Evolutionary conservation across 2,113 vertebrate species (phyloP).

Genomic region (Synchiropus splendidus): DNA sequence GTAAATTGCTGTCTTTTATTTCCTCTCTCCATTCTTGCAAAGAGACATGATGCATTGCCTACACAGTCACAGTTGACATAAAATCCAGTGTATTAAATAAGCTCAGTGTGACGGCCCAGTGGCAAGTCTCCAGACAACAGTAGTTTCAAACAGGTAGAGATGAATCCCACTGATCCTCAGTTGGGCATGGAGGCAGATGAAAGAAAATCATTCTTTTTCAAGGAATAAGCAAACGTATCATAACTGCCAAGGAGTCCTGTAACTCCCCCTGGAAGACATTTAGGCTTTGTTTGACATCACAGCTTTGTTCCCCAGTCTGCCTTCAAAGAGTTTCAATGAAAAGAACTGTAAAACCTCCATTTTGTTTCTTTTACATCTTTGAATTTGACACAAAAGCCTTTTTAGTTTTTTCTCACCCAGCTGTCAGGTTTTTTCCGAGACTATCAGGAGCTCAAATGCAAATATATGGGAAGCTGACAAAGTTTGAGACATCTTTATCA

Average conservation of each 20-base stretch:
- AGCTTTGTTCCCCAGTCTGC: not conserved
- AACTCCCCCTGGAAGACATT: constrained; percentile 18
- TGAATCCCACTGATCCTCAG: constrained; percentile 44
- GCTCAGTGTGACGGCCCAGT: constrained; percentile 27
- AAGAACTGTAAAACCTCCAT: constrained; percentile 7
- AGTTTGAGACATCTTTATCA: no score
- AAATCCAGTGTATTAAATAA: constrained; percentile 54
- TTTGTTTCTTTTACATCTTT: constrained; percentile 5
- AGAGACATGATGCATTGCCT: constrained; percentile 49
- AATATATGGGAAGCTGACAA: not conserved
- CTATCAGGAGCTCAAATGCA: not conserved
- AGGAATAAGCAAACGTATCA: constrained; percentile 54
- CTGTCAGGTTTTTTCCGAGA: no score
- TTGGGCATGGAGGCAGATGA: constrained; percentile 40
- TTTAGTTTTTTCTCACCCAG: not conserved
- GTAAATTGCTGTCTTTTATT: constrained; percentile 27
- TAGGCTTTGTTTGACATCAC: constrained; percentile 14
- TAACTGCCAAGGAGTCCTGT: constrained; percentile 42
- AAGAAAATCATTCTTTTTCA: constrained; percentile 44
- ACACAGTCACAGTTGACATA: constrained; percentile 46
- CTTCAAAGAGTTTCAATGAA: not conserved
- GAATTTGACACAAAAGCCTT: constrained; percentile 1
- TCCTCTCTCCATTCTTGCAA: constrained; percentile 24
- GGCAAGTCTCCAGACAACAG: constrained; percentile 49
- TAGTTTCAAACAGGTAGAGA: constrained; percentile 37